Base-by-base conservation (phyloP, 2,797 vertebrate genomes). In the Mormyrops boulengeri region DNA sequence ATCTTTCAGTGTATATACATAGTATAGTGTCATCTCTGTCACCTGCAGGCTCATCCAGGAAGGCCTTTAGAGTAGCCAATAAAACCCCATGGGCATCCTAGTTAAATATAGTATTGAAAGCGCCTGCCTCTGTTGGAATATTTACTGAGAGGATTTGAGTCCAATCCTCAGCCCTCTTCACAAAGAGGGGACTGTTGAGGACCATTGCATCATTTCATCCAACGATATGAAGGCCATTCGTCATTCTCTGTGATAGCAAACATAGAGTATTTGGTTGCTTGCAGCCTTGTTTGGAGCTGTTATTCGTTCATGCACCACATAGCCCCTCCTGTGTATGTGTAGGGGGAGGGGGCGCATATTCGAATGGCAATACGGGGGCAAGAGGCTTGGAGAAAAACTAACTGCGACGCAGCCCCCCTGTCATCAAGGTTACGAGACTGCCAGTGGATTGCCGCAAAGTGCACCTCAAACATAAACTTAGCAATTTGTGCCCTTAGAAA, bases 111-210 rank as follows among this genome's bases (percentile, higher is more conserved):
- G 49, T 49, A 26, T n/a, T 49, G 73, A 80, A 69, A 69, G 73
- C 4, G 17, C 69, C 17, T 41, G 69, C 69, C 34, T 77, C 69
- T 77, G 69, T 77, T 77, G 69, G 69, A 41, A 80, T 44, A 80
- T 80, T 41, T 80, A 80, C 73, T 80, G 73, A 80, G 73, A 44
- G 73, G 73, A 80, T 80, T 80, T 80, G 38, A 44, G 73, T 38
- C 66, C 66, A 73, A 73, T 73, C 66, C 66, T 73, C 66, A 73
- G 30, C 17, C 38, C 14, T 38, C 38, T 80, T 80, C 38, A 8
- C 73, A 80, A 80, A 41, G 73, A 44, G 34, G 34, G 30, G 69
- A 41, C 69, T 77, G 69, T 77, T 77, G 69, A 77, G 73, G 73
- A 44, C 34, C 17, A 80, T 80, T 80, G 73, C 73, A 80, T 80